Percentiles rank a stretch among this genome's conserved stretches.
Conservation (phyloP, 2,888 invertebrate species). For the Actias luna region DNA sequence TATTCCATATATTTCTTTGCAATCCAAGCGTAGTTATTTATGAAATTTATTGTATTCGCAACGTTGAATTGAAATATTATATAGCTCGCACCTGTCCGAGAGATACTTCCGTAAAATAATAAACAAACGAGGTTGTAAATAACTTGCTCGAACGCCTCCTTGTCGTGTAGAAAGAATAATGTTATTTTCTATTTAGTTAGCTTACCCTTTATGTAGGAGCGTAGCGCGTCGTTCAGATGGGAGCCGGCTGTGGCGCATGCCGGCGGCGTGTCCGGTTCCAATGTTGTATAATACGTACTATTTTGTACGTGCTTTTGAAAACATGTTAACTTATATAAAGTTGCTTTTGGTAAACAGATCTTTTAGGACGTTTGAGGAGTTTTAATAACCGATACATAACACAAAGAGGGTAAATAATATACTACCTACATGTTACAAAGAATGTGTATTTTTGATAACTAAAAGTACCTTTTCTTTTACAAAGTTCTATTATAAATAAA, state of each 20-base stretch:
- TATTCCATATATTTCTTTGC: too few species aligned
- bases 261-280: conserved; percentile 41
- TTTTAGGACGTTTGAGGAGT: too few species aligned
- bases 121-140: conserved; percentile 75
- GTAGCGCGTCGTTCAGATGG: conserved; percentile 55
- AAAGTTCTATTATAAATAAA: too few species aligned
- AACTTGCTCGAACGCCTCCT: conserved; percentile 76
- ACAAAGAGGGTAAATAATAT: too few species aligned
- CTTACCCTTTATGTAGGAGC: conserved; percentile 58
- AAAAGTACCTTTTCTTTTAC: too few species aligned
- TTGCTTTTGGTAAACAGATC: conserved; percentile 25
- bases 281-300: too few species aligned
- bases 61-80: background rate
- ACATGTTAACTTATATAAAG: conserved; percentile 56
- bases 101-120: conserved; percentile 58
- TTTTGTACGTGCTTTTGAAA: conserved; percentile 48
- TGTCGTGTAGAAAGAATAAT: conserved; percentile 77
- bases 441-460: too few species aligned
- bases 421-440: too few species aligned
- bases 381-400: too few species aligned
- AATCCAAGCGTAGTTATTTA: too few species aligned
- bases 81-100: conserved; percentile 1
- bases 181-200: conserved; percentile 80
- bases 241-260: conserved; percentile 70
- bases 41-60: background rate